Evolutionary conservation across 2,113 vertebrate species (phyloP), one percentile per base, ranked within the genome.

Genomic region (Megatriorchis doriae): DNA sequence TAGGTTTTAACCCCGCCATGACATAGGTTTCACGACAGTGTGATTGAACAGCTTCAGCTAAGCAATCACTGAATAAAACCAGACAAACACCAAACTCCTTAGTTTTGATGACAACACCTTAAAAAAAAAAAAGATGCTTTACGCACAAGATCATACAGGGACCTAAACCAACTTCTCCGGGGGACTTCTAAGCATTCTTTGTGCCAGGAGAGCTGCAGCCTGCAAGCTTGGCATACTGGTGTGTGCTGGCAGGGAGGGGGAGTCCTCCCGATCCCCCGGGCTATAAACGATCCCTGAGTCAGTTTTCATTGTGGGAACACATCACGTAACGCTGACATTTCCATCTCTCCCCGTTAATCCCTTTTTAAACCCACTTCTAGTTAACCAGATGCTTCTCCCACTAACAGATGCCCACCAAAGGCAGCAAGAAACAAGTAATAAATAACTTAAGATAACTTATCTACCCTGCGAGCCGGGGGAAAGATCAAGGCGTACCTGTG

Each of bases 21-120:
- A 25, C 11, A 2, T 7, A 29, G 16, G 10, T 32, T 13, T 22
- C 36, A 26, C 0, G 0, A 8, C 4, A 5, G 40, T 34, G 47
- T 3, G 25, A 17, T 8, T 22, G 38, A n/a, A 13, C 58, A 21
- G 40, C 53, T 20, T 47, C 27, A 22, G 22, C 26, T 3, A 26
- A 45, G 77, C 15, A 1, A 56, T 8, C 1, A 1, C 53, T 29
- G 65, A 38, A 47, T 32, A 13, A 34, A 88, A 23, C 11, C 17
- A 1, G 17, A 10, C 9, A 20, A 40, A n/a, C 71, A 50, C n/a
- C 42, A 10, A 72, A 65, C 5, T 23, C 13, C 1, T 5, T 2
- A 3, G 3, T 3, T 70, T 10, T 29, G 16, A 22, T 5, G 22
- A 61, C n/a, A 77, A 42, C 3, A 1, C 53, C 34, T 78, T 47